Evolutionary conservation across 2,888 invertebrate species (phyloP).

Genomic region (Cyrtodaria siliqua): DNA sequence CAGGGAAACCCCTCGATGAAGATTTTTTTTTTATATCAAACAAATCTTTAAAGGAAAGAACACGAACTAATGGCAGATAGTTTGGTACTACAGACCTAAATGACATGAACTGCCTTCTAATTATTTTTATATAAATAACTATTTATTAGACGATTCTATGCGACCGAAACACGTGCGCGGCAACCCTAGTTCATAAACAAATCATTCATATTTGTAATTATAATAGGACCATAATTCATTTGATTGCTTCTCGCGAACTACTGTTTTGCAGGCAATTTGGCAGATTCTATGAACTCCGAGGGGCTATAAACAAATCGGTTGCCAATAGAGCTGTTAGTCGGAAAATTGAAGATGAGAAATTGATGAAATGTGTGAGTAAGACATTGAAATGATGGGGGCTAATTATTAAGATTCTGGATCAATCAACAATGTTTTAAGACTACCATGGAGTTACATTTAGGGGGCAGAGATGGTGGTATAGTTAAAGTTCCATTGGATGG

Average conservation of each 20-base stretch:
- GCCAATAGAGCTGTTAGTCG: conserved; percentile 26
- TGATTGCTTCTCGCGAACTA: conserved; percentile 37
- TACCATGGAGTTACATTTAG: no score
- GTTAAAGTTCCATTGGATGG: no score
- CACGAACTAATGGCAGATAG: no score
- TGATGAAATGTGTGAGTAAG: conserved; percentile 42
- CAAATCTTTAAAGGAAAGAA: no score
- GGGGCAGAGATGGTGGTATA: no score
- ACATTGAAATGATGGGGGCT: conserved; percentile 27
- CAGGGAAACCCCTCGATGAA: no score
- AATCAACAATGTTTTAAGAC: no score
- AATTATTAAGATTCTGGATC: conserved; percentile 15
- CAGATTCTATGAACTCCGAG: conserved; percentile 39
- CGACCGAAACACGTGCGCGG: conserved; percentile 35
- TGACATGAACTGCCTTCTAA: conserved; percentile 30
- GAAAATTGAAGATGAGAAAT: conserved; percentile 41
- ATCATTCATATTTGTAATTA: conserved; percentile 41
- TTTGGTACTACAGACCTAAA: neutral
- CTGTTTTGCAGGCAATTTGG: conserved; percentile 47
- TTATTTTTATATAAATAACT: conserved; percentile 51
- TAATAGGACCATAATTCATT: conserved; percentile 36
- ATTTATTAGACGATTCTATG: conserved; percentile 37
- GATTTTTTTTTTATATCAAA: no score
- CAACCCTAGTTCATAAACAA: conserved; percentile 34
- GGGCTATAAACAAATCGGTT: conserved; percentile 49